phyloP scores from a whole-genome alignment of 1,140 invertebrate genomes.

The Drosophila baimaii region DNA sequence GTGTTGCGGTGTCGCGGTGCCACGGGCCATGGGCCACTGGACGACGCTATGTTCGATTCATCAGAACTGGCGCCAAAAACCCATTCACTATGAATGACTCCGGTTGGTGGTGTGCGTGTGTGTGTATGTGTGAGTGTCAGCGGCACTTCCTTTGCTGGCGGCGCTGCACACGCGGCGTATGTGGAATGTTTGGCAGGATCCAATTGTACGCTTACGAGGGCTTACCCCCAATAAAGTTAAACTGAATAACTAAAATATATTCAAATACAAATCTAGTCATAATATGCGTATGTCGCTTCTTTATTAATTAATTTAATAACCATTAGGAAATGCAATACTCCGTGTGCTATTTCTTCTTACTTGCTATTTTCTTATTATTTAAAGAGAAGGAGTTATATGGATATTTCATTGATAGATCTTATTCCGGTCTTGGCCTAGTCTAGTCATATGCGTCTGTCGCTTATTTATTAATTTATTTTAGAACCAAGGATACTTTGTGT shows the following conservation, averaged over 20 bases:
- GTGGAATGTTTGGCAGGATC: not conserved
- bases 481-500: no score
- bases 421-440: not conserved
- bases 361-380: no score
- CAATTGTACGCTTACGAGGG: slow-evolving; percentile 9
- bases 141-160: not conserved
- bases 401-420: not conserved
- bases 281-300: no score
- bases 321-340: not conserved
- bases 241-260: not conserved
- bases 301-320: no score
- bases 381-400: no score
- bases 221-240: no score
- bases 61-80: slow-evolving; percentile 76
- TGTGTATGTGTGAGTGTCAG: slow-evolving; percentile 4
- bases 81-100: slow-evolving; percentile 34
- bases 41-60: slow-evolving; percentile 46
- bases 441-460: no score
- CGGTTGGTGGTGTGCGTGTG: slow-evolving; percentile 6
- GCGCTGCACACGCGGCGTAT: slow-evolving; percentile 48
- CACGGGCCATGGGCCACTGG: slow-evolving; percentile 17
- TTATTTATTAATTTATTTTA: no score
- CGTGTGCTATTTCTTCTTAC: not conserved
- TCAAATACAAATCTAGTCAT: no score
- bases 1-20: slow-evolving; percentile 45